Evolutionary conservation across 2,888 invertebrate genomes (phyloP), one percentile per base, ranked within the genome.

Genomic region (Mythimna loreyi): DNA sequence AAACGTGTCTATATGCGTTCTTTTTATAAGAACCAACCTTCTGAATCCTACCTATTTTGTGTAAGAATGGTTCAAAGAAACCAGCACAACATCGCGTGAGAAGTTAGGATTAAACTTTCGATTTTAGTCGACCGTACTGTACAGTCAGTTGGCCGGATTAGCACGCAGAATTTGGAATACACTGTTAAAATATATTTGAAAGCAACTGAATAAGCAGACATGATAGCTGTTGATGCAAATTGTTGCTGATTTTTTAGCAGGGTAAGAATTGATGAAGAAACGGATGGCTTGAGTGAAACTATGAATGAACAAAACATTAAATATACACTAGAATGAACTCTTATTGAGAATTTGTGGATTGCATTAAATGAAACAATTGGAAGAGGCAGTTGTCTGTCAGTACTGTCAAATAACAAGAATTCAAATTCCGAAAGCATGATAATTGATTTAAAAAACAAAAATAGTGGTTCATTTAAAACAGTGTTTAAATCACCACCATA

Each of bases 91-190:
- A 65, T 82, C 67, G 81, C 83, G 76, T 81, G 81, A 67, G 67
- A 73, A 67, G 30, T 43, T 47, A 60, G 67, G 60, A 72, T 83
- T 40, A 62, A 67, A 80, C 83, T 81, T 81, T 78, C 79, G 76
- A 70, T 83, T 79, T 78, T 82, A 65, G 30, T 56, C 28, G 50
- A 56, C 28, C 52, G 45, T 59, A 67, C 71, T 73, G 59, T 63
- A 67, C 67, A 68, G 66, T 75, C 61, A 21, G 49, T 56, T 52
- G n/a, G 16, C 25, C 53, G n/a, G 61, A 21, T 30, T 53, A 28
- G 50, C 73, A 72, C 55, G 78, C 70, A 73, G 52, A 60, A 78
- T 59, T 67, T 49, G 73, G 63, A 73, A 62, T 60, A 33, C 16
- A 25, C 66, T 57, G 57, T 47, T 49, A n/a, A 64, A 60, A 53